phyloP scores from a whole-genome alignment of 2,113 vertebrate species.

The Coregonus clupeaformis region DNA sequence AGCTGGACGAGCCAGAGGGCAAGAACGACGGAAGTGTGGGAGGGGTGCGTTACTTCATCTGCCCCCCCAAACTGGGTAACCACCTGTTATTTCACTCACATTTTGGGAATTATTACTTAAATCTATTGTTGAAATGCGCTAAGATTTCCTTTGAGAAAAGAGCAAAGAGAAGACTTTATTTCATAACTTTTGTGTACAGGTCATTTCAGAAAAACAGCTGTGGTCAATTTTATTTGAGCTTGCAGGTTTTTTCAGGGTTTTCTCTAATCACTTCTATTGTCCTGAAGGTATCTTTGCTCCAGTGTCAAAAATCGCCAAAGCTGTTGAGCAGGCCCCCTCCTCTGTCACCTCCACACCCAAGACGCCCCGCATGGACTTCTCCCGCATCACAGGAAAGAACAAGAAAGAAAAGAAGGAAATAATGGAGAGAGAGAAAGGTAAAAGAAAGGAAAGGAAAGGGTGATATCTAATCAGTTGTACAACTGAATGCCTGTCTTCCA shows the following conservation, averaged over 20 bases:
- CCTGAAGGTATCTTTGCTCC: slow-evolving; percentile 84
- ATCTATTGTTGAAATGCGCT: too few relatives aligned
- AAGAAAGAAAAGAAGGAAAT: slow-evolving; percentile 86
- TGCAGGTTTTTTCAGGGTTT: not conserved
- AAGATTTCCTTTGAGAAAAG: too few relatives aligned
- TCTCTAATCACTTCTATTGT: not conserved
- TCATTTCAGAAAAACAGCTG: too few relatives aligned
- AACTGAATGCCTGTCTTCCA: too few relatives aligned
- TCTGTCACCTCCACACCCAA: slow-evolving; percentile 86
- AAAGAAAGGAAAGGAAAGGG: too few relatives aligned
- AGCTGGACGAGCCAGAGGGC: slow-evolving; percentile 88
- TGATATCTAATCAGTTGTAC: not conserved
- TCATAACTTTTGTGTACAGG: too few relatives aligned
- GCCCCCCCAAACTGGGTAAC: slow-evolving; percentile 87
- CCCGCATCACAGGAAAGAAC: slow-evolving; percentile 82
- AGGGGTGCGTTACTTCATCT: slow-evolving; percentile 90
- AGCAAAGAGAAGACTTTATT: too few relatives aligned
- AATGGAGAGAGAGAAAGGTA: slow-evolving; percentile 62
- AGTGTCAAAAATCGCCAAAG: slow-evolving; percentile 87
- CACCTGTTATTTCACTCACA: not conserved
- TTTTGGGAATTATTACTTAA: too few relatives aligned
- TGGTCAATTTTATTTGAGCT: not conserved
- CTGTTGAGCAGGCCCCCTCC: slow-evolving; percentile 74
- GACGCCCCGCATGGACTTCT: slow-evolving; percentile 86
- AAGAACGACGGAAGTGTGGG: slow-evolving; percentile 92